Evolutionary conservation across 2,113 vertebrate species (phyloP).

Genomic region (Passer montanus): DNA sequence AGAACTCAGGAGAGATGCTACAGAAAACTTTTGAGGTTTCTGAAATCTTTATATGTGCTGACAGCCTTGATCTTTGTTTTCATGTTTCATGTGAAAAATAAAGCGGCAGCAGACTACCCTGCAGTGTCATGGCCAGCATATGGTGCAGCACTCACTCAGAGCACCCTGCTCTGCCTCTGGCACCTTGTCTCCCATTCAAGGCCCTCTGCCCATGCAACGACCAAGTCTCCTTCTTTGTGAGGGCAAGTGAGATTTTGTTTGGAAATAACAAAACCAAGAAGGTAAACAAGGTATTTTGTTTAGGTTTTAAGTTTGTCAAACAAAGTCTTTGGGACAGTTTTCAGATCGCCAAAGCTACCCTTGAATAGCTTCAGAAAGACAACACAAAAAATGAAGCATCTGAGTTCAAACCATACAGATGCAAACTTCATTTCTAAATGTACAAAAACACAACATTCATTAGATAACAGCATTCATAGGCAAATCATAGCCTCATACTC

Average conservation of each 20-base stretch:
- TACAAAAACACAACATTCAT: background rate
- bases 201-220: background rate
- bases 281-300: background rate
- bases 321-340: background rate
- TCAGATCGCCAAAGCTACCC: background rate
- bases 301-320: background rate
- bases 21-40: background rate
- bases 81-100: background rate
- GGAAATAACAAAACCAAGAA: background rate
- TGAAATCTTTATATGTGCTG: background rate
- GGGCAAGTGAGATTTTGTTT: background rate
- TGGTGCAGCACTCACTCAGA: background rate
- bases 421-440: background rate
- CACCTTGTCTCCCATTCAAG: background rate
- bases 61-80: background rate
- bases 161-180: fast-evolving
- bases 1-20: background rate
- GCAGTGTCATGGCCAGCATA: background rate
- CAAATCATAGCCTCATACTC: background rate
- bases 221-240: background rate
- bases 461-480: background rate
- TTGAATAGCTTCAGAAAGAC: background rate
- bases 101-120: background rate
- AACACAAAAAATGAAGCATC: background rate
- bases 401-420: background rate